Conservation (phyloP, 2,888 invertebrate species). For the Fragum whitleyi region DNA sequence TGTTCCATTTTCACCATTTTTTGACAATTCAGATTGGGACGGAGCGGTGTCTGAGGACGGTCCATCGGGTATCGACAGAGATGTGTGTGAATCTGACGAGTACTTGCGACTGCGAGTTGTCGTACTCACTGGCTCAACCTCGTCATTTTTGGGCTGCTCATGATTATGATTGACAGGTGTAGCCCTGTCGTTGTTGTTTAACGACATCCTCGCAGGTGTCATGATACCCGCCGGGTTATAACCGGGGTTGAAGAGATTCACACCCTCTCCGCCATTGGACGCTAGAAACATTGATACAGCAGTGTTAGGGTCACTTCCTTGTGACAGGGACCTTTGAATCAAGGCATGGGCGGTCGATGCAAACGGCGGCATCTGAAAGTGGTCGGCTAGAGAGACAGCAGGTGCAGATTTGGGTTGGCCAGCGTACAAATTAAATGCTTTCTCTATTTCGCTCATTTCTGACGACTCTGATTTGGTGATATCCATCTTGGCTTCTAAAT, state of each 20-base stretch:
- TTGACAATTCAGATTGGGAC: conserved; percentile 34
- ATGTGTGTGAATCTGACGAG: conserved; percentile 76
- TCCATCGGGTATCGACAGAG: conserved; percentile 68
- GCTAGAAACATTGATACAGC: conserved; percentile 65
- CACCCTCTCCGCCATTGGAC: conserved; percentile 61
- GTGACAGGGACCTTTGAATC: conserved; percentile 63
- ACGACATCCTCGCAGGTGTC: conserved; percentile 48
- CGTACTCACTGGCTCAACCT: conserved; percentile 69
- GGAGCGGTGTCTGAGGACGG: conserved; percentile 40
- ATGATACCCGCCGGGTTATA: conserved; percentile 56
- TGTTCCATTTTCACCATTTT: conserved; percentile 42
- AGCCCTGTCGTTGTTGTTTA: conserved; percentile 52
- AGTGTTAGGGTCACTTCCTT: conserved; percentile 62
- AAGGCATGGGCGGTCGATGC: conserved; percentile 68
- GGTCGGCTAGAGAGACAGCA: conserved; percentile 50
- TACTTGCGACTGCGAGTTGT: conserved; percentile 75
- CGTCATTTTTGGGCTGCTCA: conserved; percentile 52
- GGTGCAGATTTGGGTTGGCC: conserved; percentile 52
- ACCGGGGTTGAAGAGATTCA: conserved; percentile 52
- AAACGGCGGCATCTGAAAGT: conserved; percentile 74
- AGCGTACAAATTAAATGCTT: conserved; percentile 54
- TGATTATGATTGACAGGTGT: conserved; percentile 56
- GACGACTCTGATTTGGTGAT: conserved; percentile 47
- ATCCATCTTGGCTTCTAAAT: conserved; percentile 53
- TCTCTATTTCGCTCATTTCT: conserved; percentile 60